These are phyloP conservation scores for Palythoa grandiflora DNA, from an alignment of 92 coral and sea anemone species.

Conservation along the genomic window DNA sequence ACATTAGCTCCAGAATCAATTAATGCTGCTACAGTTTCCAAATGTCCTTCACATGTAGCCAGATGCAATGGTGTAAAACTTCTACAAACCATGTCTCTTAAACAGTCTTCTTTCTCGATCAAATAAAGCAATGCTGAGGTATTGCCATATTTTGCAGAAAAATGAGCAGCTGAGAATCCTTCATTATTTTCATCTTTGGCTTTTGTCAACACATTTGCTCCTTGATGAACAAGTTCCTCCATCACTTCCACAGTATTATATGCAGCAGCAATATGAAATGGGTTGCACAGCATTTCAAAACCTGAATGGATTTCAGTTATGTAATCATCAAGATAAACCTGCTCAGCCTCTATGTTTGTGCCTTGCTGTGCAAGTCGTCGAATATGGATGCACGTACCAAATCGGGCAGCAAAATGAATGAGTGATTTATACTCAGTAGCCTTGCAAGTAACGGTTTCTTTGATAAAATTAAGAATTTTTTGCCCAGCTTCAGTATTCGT, in stretches of 20 bases:
- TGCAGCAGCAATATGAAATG: conserved; percentile 39
- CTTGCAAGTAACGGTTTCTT: background rate
- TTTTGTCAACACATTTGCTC: background rate
- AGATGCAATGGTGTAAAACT: conserved; percentile 49
- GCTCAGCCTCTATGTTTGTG: background rate
- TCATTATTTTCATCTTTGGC: background rate
- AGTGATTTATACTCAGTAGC: background rate
- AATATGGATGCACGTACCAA: conserved; percentile 28
- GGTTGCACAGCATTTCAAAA: background rate
- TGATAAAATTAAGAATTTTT: conserved; percentile 12
- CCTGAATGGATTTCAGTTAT: background rate
- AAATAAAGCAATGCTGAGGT: conserved; percentile 17
- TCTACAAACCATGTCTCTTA: conserved; percentile 13
- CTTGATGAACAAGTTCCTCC: conserved; percentile 7
- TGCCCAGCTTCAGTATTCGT: background rate
- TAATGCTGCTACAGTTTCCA: conserved; percentile 26
- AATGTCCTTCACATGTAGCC: conserved; percentile 26
- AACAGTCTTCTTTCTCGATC: conserved; percentile 35
- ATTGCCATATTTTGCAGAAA: conserved; percentile 42
- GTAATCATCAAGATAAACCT: conserved; percentile 13
- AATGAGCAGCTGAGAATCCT: conserved; percentile 26
- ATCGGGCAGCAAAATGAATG: conserved; percentile 26
- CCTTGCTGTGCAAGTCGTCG: conserved; percentile 23
- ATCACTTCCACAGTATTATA: conserved; percentile 29
- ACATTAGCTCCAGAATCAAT: conserved; percentile 39